Conservation (phyloP, 2,113 vertebrate genomes). For the Haemorhous mexicanus region DNA sequence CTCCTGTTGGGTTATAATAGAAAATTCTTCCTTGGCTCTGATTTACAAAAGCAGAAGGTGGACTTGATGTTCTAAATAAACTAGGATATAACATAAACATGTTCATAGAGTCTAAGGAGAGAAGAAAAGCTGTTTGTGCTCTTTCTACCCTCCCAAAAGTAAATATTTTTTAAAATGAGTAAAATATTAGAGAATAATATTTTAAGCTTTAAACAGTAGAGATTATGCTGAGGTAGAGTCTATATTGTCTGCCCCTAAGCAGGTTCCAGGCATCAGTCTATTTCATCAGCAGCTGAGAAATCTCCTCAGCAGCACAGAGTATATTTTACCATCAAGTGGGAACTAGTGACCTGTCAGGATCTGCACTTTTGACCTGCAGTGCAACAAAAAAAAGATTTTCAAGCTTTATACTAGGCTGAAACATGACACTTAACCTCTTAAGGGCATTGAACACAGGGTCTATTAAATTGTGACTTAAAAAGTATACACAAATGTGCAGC, state of each 20-base stretch:
- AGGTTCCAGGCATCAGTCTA: not conserved
- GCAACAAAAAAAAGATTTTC: not conserved
- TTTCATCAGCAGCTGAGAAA: not conserved
- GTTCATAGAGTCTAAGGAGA: not conserved
- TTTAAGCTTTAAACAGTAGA: not conserved
- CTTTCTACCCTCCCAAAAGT: not conserved
- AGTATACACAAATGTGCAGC: not conserved
- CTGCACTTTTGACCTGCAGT: constrained; percentile 11
- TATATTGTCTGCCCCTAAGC: not conserved
- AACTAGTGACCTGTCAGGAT: constrained; percentile 1
- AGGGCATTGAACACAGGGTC: not conserved
- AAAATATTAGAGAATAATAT: not conserved
- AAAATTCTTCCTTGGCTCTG: constrained; percentile 6
- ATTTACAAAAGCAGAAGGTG: constrained; percentile 13
- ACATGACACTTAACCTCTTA: not conserved
- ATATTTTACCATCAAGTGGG: not conserved
- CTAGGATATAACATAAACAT: not conserved
- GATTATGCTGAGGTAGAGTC: not conserved
- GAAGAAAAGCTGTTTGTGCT: not conserved
- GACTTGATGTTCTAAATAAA: not conserved
- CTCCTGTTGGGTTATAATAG: not conserved
- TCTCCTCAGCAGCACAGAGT: not conserved
- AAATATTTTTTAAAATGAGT: not conserved
- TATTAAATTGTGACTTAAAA: not conserved
- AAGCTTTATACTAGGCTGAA: not conserved